phyloP scores from a whole-genome alignment of 1,140 invertebrate species.

The Chymomyza costata region DNA sequence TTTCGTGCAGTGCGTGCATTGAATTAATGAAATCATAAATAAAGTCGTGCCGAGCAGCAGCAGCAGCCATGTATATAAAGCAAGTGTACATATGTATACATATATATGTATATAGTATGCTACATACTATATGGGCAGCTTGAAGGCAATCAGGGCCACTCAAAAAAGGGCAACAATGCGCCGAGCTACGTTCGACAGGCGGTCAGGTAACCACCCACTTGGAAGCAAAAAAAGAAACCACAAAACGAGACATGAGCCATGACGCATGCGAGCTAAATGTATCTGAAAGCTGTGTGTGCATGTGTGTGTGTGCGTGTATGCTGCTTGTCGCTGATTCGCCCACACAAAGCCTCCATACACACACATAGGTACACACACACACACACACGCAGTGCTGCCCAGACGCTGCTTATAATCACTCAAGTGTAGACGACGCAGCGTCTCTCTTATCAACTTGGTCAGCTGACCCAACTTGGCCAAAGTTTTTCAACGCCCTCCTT shows the following conservation, averaged over 20 bases:
- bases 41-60: conserved; percentile 25
- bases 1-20: conserved; percentile 46
- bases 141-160: conserved; percentile 38
- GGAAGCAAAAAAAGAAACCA: no score
- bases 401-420: conserved; percentile 7
- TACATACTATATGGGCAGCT: conserved; percentile 26
- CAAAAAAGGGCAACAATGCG: conserved; percentile 37
- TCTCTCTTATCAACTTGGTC: conserved; percentile 13
- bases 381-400: background rate
- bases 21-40: conserved; percentile 57
- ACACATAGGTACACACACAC: conserved; percentile 1
- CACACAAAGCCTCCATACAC: conserved; percentile 14
- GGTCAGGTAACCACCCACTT: conserved; percentile 11
- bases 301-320: background rate
- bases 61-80: no score
- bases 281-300: background rate
- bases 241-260: no score
- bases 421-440: no score
- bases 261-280: conserved; percentile 5
- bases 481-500: no score
- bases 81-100: no score
- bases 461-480: background rate
- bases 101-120: conserved; percentile 16
- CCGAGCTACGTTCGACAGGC: conserved; percentile 6
- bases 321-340: conserved; percentile 47